Evolutionary conservation across 2,113 vertebrate species (phyloP).

Genomic region (Copsychus sechellarum): DNA sequence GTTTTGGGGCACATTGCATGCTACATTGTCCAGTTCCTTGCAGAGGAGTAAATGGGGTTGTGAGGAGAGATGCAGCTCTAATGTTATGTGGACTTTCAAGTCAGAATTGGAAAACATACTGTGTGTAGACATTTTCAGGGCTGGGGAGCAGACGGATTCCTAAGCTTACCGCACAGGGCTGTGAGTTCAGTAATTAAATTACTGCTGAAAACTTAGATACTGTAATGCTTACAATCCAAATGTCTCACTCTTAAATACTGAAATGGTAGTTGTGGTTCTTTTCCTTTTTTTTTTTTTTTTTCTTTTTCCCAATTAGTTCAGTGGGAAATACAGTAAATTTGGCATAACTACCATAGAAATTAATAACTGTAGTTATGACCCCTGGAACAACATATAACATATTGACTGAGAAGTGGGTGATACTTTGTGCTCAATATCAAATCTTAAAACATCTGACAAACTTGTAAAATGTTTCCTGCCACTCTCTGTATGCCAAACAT

Average conservation of each 20-base stretch:
- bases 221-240: neutral
- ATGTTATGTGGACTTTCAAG: neutral
- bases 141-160: accelerated
- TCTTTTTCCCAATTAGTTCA: neutral
- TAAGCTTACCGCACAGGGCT: neutral
- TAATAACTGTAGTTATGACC: neutral
- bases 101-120: neutral
- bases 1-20: neutral
- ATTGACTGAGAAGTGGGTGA: neutral
- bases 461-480: neutral
- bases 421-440: neutral
- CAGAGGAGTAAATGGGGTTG: neutral
- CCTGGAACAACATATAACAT: neutral
- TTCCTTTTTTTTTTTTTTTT: neutral
- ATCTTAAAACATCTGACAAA: neutral
- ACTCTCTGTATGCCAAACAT: neutral
- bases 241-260: neutral
- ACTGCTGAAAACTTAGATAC: neutral
- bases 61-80: neutral
- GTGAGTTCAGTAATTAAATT: neutral
- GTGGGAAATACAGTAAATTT: neutral
- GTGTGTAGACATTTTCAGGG: neutral
- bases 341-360: neutral
- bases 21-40: neutral
- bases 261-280: neutral